Conservation (phyloP, 2,888 invertebrate genomes). For the Gryllus longicercus region DNA sequence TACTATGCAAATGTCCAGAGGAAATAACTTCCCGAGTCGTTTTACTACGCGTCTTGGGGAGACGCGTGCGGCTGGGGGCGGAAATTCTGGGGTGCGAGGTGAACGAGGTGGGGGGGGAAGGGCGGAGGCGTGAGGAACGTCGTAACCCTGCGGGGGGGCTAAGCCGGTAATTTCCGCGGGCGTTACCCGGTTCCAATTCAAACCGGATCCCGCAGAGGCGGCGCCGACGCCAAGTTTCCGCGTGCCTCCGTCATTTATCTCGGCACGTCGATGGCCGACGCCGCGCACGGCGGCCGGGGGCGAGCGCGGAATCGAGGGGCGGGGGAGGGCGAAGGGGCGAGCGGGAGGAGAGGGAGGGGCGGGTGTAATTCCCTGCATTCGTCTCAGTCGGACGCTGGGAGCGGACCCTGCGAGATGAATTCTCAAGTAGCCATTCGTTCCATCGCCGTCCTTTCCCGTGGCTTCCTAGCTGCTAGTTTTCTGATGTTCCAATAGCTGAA, state of each 20-base stretch:
- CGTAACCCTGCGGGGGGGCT: neutral
- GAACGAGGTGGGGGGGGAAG: neutral
- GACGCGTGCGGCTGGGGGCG: neutral
- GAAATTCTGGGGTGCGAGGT: neutral
- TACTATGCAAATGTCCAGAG: neutral
- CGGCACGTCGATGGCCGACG: neutral
- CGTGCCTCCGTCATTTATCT: neutral
- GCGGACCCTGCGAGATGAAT: neutral
- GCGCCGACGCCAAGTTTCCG: neutral
- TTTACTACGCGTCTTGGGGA: neutral
- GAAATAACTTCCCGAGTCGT: neutral
- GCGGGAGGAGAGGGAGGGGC: neutral
- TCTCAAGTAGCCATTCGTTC: neutral
- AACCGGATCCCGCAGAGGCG: neutral
- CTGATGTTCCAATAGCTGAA: too few relatives aligned
- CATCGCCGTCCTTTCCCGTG: too few relatives aligned
- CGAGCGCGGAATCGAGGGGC: neutral
- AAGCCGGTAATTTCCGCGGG: neutral
- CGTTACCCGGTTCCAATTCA: conserved; percentile 10
- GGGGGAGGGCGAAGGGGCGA: neutral
- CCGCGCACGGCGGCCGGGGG: neutral
- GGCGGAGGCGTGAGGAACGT: neutral
- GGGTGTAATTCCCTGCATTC: conserved; percentile 17
- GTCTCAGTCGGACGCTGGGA: neutral
- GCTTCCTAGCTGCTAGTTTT: too few relatives aligned